Evolutionary conservation across 2,797 vertebrate species (phyloP), one percentile per base, ranked within the genome.

Genomic region (Chloroceryle amazona): DNA sequence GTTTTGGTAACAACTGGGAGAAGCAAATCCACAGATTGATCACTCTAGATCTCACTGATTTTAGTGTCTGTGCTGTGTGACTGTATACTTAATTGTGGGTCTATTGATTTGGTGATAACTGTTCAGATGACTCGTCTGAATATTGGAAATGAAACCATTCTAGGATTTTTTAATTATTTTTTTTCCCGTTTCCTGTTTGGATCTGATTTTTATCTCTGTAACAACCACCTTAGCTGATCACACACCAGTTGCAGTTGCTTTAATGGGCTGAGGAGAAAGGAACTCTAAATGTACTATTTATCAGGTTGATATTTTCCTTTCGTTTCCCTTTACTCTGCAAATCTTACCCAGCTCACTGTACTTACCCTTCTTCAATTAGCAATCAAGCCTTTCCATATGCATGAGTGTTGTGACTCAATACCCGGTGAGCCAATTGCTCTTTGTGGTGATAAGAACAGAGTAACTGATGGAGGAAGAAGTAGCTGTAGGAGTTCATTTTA

Each of bases 311-410:
- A 49, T 47, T 90, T 97, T 95, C 79, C 52, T 65, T 93, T 94
- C 79, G 14, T 82, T 90, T 95, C 19, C 6, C 9, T 1, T 74
- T 81, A 44, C 8, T 26, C 58, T 67, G 37, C 35, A 90, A 78
- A 95, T 92, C 37, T 89, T 57, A 39, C 37, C 65, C 71, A 95
- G 26, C 51, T 91, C 46, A 79, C 44, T 83, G 52, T 81, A 94
- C 93, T 96, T 76, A 76, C 9, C 4, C 57, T 83, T 95, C 90
- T 87, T 91, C 91, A 94, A 49, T 94, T 88, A 96, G 37, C 71
- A 94, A 83, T 90, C 65, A 91, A 83, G 76, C 62, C 26, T 86
- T 51, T 96, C 84, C 68, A 63, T 68, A 79, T 94, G 68, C 39
- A 83, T 66, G 65, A 83, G 37, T 65, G n/a, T 21, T 73, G 37